phyloP scores from a whole-genome alignment of 2,888 invertebrate genomes.

The Trimorus sp. region DNA sequence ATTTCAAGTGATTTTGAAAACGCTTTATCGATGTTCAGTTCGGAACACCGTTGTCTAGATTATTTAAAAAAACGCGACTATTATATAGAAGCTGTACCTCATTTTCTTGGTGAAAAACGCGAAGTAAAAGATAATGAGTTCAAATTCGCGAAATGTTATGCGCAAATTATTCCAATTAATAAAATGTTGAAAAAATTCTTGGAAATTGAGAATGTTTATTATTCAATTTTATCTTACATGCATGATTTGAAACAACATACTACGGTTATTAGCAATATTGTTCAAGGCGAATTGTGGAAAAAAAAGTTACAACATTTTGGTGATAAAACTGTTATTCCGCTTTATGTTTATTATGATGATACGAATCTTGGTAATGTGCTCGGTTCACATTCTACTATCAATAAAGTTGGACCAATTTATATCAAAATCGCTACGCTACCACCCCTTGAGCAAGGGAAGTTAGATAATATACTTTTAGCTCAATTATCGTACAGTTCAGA shows the following conservation, averaged over 20 bases:
- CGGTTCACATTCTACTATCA: neutral
- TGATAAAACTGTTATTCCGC: conserved; percentile 6
- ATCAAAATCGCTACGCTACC: conserved; percentile 32
- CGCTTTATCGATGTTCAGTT: too few species aligned
- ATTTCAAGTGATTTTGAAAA: too few species aligned
- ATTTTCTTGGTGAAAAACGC: conserved; percentile 14
- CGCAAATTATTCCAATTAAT: neutral
- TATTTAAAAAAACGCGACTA: conserved; percentile 8
- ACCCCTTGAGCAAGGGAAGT: conserved; percentile 14
- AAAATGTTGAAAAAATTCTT: conserved; percentile 32
- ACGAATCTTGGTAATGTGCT: conserved; percentile 8
- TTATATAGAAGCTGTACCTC: conserved; percentile 7
- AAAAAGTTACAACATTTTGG: neutral
- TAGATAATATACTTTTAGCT: conserved; percentile 43
- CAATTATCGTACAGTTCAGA: conserved; percentile 20
- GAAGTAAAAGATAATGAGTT: conserved; percentile 9
- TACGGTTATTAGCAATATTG: conserved; percentile 10
- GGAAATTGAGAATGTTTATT: conserved; percentile 21
- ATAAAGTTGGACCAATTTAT: conserved; percentile 36
- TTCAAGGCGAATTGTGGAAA: conserved; percentile 9
- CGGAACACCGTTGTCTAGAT: conserved; percentile 12
- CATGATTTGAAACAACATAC: neutral
- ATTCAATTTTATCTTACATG: conserved; percentile 1
- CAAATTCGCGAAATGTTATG: conserved; percentile 18
- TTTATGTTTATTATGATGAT: conserved; percentile 13